Conservation (phyloP, 2,888 invertebrate genomes). For the Biston betularia region DNA sequence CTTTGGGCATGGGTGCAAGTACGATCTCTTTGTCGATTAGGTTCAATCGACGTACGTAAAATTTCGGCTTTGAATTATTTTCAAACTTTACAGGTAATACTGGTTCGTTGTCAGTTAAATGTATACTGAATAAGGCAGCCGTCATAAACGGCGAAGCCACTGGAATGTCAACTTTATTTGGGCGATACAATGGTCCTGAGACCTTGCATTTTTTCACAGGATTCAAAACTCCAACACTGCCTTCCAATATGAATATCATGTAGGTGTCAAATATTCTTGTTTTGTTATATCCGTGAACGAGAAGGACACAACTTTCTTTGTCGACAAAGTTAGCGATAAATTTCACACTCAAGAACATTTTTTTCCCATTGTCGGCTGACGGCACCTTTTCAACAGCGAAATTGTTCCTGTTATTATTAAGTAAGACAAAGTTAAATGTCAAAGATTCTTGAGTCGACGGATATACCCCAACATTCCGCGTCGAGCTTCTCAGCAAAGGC, state of each 20-base stretch:
- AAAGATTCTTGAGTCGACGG: slow-evolving; percentile 75
- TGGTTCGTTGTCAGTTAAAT: slow-evolving; percentile 72
- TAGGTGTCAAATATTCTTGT: slow-evolving; percentile 80
- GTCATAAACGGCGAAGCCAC: slow-evolving; percentile 69
- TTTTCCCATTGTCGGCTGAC: slow-evolving; percentile 68
- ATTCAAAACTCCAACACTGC: slow-evolving; percentile 62
- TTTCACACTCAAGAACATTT: slow-evolving; percentile 70
- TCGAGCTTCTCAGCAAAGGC: slow-evolving; percentile 73
- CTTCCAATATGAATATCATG: slow-evolving; percentile 68
- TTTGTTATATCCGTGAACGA: slow-evolving; percentile 79
- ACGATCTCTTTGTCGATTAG: slow-evolving; percentile 71
- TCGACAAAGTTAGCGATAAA: slow-evolving; percentile 72
- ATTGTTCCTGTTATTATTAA: slow-evolving; percentile 67
- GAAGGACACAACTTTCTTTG: slow-evolving; percentile 65
- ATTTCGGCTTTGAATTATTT: slow-evolving; percentile 56
- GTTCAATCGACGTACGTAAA: slow-evolving; percentile 68
- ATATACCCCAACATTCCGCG: slow-evolving; percentile 68
- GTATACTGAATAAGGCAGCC: slow-evolving; percentile 58
- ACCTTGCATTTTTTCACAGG: slow-evolving; percentile 75
- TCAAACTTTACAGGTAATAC: slow-evolving; percentile 63
- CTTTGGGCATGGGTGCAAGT: slow-evolving; percentile 65
- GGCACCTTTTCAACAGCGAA: slow-evolving; percentile 73
- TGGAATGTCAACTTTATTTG: slow-evolving; percentile 71
- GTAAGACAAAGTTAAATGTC: slow-evolving; percentile 64
- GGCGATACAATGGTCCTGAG: slow-evolving; percentile 72